Percentiles rank a stretch among this genome's conserved stretches.
phyloP scores from a whole-genome alignment of 2,888 invertebrate species.

The Tipula unca region DNA sequence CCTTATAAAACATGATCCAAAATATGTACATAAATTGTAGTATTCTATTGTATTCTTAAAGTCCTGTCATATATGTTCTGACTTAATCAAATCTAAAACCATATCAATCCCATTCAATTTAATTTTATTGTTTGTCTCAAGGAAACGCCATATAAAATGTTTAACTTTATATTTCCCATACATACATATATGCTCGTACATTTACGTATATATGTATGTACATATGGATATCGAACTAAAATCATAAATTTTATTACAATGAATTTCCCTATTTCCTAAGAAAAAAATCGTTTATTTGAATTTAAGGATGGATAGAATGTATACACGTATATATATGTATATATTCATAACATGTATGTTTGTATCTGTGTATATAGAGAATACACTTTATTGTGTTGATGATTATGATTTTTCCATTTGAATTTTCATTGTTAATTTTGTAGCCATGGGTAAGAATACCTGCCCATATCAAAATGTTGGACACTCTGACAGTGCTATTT shows the following conservation, averaged over 20 bases:
- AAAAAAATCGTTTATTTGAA: not conserved
- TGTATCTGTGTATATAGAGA: no score
- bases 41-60: not conserved
- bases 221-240: not conserved
- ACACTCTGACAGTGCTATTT: not conserved
- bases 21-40: not conserved
- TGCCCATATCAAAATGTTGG: not conserved
- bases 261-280: not conserved
- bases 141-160: not conserved
- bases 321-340: not conserved
- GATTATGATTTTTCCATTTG: not conserved
- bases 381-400: not conserved
- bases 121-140: not conserved
- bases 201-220: no score
- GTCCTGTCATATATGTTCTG: not conserved
- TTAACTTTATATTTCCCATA: not conserved
- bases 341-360: no score
- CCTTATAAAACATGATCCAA: not conserved
- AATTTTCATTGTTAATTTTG: not conserved
- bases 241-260: not conserved
- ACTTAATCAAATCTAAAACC: not conserved
- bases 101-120: not conserved
- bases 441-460: not conserved
- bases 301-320: not conserved
- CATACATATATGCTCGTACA: not conserved